These are phyloP conservation scores for Invenusta paracnida DNA, from an alignment of 2,888 invertebrate species.

Conservation along the genomic window DNA sequence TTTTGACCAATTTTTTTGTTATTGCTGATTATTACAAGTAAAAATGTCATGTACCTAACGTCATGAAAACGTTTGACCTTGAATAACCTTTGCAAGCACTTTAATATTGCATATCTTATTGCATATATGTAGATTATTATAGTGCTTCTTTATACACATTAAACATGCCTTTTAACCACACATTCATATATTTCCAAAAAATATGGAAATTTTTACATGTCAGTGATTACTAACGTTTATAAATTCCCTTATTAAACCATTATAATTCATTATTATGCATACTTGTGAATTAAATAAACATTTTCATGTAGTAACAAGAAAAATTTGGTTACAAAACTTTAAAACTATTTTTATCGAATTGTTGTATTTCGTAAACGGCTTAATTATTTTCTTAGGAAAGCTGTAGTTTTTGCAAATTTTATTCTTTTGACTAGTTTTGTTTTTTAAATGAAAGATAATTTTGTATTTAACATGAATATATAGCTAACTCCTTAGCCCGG, in stretches of 20 bases:
- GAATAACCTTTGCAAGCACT: background rate
- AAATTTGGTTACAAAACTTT: background rate
- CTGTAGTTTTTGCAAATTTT: background rate
- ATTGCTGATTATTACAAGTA: background rate
- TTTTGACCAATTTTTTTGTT: background rate
- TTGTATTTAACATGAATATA: background rate
- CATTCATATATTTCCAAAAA: background rate
- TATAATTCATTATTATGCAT: background rate
- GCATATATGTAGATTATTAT: no score
- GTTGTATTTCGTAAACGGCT: background rate
- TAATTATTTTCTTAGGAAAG: background rate
- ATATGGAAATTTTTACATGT: background rate
- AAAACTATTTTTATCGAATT: background rate
- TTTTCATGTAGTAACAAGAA: background rate
- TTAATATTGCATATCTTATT: no score
- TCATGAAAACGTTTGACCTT: background rate
- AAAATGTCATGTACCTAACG: background rate
- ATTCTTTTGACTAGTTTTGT: background rate
- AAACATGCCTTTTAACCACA: background rate
- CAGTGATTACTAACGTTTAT: background rate
- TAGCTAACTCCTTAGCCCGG: background rate
- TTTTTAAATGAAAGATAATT: background rate
- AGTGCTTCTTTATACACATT: background rate
- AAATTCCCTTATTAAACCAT: background rate
- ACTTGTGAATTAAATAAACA: background rate